Percentiles rank a stretch among this genome's conserved stretches.
These are phyloP conservation scores for Zosterops lateralis DNA, from an alignment of 2,113 vertebrate species.

Conservation along the genomic window DNA sequence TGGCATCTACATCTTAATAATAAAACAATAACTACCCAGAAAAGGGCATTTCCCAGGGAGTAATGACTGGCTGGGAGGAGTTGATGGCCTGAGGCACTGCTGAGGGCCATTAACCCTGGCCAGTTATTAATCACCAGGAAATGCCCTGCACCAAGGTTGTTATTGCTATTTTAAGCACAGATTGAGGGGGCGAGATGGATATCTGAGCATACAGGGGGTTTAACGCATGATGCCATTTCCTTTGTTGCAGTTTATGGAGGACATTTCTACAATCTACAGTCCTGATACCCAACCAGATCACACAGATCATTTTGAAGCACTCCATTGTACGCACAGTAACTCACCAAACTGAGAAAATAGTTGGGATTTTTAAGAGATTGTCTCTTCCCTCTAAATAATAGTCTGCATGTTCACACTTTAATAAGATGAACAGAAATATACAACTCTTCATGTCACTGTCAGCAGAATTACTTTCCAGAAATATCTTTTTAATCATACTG, in stretches of 20 bases:
- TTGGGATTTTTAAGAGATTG: neutral
- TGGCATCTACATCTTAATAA: conserved; percentile 7
- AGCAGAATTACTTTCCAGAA: neutral
- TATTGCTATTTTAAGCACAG: conserved; percentile 50
- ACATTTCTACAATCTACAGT: neutral
- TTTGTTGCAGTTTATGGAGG: neutral
- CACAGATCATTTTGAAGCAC: neutral
- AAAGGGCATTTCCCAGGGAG: conserved; percentile 51
- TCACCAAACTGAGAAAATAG: neutral
- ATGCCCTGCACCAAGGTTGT: conserved; percentile 49
- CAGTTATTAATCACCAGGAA: conserved; percentile 39
- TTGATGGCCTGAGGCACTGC: conserved; percentile 58
- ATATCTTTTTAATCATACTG: neutral
- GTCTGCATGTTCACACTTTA: neutral
- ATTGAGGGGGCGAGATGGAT: neutral
- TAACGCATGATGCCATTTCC: neutral
- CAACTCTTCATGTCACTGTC: neutral
- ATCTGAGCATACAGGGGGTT: neutral
- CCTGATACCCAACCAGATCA: neutral
- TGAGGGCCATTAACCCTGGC: conserved; percentile 50
- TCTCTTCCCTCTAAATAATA: neutral
- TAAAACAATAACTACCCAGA: conserved; percentile 32
- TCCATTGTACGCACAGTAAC: neutral
- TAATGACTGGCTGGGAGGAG: conserved; percentile 53
- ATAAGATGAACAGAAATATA: neutral